A percentile compares a stretch with the other conserved stretches of the same genome.
These are phyloP conservation scores for Megalopta genalis DNA, from an alignment of 1,140 invertebrate genomes.

Conservation along the genomic window DNA sequence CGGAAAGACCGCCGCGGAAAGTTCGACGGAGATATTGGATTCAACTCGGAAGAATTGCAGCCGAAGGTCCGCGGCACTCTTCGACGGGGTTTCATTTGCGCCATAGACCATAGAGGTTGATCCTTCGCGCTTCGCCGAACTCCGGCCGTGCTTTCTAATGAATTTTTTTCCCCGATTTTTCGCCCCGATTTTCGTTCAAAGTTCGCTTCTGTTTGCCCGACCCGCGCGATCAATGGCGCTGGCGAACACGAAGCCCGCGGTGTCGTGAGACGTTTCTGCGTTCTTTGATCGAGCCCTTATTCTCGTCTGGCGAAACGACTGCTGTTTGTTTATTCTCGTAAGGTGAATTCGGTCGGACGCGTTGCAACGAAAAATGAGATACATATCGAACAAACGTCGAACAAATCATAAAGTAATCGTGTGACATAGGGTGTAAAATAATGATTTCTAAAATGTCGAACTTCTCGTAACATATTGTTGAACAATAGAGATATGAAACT, in stretches of 20 bases:
- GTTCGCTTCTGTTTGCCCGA: neutral
- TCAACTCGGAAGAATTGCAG: neutral
- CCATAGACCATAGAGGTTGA: constrained; percentile 11
- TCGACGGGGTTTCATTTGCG: constrained; percentile 24
- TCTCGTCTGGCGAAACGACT: too few relatives aligned
- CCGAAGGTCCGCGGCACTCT: neutral
- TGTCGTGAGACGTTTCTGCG: neutral
- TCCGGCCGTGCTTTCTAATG: constrained; percentile 15
- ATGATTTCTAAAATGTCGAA: too few relatives aligned
- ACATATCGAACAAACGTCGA: too few relatives aligned
- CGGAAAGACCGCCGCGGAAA: constrained; percentile 18
- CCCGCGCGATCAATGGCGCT: neutral
- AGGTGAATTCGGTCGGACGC: too few relatives aligned
- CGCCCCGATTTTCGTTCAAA: neutral
- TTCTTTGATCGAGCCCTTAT: neutral
- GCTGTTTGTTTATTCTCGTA: too few relatives aligned
- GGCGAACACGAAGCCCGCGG: too few relatives aligned
- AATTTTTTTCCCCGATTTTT: neutral
- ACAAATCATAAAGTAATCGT: too few relatives aligned
- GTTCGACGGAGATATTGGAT: constrained; percentile 20
- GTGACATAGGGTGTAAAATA: too few relatives aligned
- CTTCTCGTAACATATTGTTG: too few relatives aligned
- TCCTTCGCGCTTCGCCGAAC: neutral
- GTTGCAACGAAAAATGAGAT: too few relatives aligned
- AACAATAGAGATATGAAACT: too few relatives aligned